Conservation (phyloP, 2,888 invertebrate species). For the Rhamphomyia laevipes region DNA sequence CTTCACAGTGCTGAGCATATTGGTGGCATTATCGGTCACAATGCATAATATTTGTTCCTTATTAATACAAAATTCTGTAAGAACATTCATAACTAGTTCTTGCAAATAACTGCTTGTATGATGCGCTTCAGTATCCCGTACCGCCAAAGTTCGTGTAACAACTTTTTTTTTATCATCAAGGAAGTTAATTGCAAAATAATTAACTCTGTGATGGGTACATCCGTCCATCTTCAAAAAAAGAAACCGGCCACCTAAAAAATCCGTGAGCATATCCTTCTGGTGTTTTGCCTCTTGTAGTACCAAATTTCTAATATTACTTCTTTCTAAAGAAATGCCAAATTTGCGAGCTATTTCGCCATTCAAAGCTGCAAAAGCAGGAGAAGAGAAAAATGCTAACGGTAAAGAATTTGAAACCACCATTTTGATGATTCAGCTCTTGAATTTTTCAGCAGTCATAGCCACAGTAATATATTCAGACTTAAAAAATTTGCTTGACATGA, state of each 20-base stretch:
- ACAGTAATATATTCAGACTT: too few species aligned
- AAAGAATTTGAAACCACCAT: constrained; percentile 2
- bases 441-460: constrained; percentile 1
- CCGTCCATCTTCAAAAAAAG: too few species aligned
- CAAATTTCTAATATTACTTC: too few species aligned
- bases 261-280: too few species aligned
- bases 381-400: constrained; percentile 2
- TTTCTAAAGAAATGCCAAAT: neutral
- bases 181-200: neutral
- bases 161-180: neutral
- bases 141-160: too few species aligned
- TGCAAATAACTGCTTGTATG: neutral
- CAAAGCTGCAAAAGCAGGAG: neutral
- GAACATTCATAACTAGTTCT: neutral
- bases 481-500: too few species aligned
- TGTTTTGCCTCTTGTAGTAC: too few species aligned
- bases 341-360: neutral
- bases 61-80: neutral
- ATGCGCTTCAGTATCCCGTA: too few species aligned
- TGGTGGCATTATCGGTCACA: constrained; percentile 1
- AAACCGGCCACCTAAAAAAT: too few species aligned
- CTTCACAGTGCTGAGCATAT: neutral
- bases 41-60: neutral
- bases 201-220: too few species aligned
- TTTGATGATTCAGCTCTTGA: neutral